Evolutionary conservation across 2,797 vertebrate genomes (phyloP).

Genomic region (Xenops minutus): DNA sequence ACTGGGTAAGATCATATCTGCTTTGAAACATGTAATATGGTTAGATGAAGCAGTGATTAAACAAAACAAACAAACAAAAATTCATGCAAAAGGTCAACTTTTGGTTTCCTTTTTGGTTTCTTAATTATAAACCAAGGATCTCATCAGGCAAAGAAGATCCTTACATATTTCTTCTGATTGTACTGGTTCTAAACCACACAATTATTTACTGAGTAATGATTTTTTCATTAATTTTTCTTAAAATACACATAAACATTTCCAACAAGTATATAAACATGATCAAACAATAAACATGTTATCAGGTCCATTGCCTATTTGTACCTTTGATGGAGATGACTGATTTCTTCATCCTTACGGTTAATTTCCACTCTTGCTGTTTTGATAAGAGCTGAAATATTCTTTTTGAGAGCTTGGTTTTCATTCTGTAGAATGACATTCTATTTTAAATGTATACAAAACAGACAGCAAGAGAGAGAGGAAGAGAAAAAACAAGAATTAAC

Average conservation of each 20-base stretch:
- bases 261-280: not conserved
- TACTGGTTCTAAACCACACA: not conserved
- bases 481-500: not conserved
- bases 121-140: not conserved
- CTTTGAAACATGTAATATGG: not conserved
- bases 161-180: not conserved
- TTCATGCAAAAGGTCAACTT: not conserved
- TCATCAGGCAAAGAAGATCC: not conserved
- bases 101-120: not conserved
- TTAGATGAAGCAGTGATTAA: not conserved
- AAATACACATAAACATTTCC: not conserved
- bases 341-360: slow-evolving; percentile 92
- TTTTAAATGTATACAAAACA: slow-evolving; percentile 26
- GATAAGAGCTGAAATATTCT: slow-evolving; percentile 94
- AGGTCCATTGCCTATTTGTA: slow-evolving; percentile 52
- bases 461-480: not conserved
- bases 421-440: slow-evolving; percentile 87
- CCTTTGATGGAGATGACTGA: slow-evolving; percentile 86
- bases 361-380: slow-evolving; percentile 94
- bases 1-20: not conserved
- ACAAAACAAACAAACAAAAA: not conserved
- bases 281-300: not conserved
- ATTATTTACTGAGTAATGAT: not conserved
- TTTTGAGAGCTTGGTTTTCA: slow-evolving; percentile 91
- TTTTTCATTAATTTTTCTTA: not conserved